phyloP scores from a whole-genome alignment of 2,797 vertebrate genomes.

The Ispidina picta region DNA sequence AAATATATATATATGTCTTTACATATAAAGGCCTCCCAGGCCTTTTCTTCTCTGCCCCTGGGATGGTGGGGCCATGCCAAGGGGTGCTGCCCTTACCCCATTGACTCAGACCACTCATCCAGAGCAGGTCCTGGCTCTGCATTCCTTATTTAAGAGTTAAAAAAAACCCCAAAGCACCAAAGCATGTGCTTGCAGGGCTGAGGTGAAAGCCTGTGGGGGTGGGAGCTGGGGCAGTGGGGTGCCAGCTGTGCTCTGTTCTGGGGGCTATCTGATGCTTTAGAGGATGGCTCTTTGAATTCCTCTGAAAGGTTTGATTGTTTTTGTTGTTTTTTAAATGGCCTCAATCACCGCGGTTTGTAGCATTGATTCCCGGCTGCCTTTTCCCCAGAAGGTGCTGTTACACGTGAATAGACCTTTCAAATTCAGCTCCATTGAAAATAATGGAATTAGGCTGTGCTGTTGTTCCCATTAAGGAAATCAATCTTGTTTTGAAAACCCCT shows the following conservation, averaged over 20 bases:
- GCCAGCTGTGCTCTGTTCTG: neutral
- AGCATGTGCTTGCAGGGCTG: neutral
- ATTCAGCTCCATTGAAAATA: slow-evolving; percentile 58
- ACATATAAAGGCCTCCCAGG: too few relatives aligned
- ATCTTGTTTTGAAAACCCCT: slow-evolving; percentile 26
- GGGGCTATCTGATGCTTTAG: neutral
- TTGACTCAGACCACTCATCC: neutral
- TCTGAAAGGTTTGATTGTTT: slow-evolving; percentile 8
- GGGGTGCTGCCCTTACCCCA: neutral
- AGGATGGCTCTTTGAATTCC: neutral
- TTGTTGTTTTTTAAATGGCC: slow-evolving; percentile 41
- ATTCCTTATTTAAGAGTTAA: neutral
- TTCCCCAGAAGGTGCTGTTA: slow-evolving; percentile 62
- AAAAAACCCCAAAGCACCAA: neutral
- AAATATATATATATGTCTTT: too few relatives aligned
- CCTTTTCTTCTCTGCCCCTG: neutral
- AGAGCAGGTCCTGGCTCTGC: neutral
- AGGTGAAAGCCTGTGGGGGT: neutral
- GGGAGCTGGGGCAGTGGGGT: neutral
- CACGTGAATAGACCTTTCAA: slow-evolving; percentile 65
- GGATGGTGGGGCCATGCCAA: too few relatives aligned
- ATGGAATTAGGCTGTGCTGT: slow-evolving; percentile 37
- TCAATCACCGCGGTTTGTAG: slow-evolving; percentile 32
- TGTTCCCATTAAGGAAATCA: slow-evolving; percentile 51
- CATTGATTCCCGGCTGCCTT: slow-evolving; percentile 45